Base-by-base conservation (phyloP, 2,113 vertebrate genomes). In the Acrocephalus arundinaceus region DNA sequence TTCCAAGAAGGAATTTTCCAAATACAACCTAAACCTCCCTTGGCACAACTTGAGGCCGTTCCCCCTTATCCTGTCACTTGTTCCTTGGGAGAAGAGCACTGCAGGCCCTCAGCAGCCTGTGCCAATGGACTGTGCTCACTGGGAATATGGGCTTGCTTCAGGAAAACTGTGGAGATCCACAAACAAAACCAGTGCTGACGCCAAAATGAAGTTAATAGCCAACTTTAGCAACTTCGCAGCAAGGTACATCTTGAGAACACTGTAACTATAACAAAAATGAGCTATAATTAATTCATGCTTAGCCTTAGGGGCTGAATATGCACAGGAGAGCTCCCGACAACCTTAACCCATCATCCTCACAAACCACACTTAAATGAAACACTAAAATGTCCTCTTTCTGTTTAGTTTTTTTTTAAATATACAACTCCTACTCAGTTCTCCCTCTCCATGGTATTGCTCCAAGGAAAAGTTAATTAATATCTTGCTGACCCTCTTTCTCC, bases 251-350 rank as follows among this genome's bases (percentile, higher is more conserved):
- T 71, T 22, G 12, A 74, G 70, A 88, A 63, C 41, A 54, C 13
- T 48, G 35, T 57, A 93, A 78, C 81, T 48, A 1, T 33, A 76
- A 80, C 31, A 88, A 84, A 94, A 92, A 77, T 24, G 55, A 89
- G 51, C 46, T 48, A 13, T 76, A 92, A 93, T 92, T 94, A 96
- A 94, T 90, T 92, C 63, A 89, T 15, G n/a, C 59, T 55, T 85
- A 86, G 77, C 82, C 74, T 79, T n/a, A 57, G 66, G 95, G 74
- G 55, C 7, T 91, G 74, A 79, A 78, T 75, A 59, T 11, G 71
- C 78, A 83, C 54, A 68, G 49, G 81, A 81, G 62, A 15, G 49
- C 66, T 82, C 78, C 45, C 75, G 82, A 72, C 66, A 63, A 71
- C 76, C 43, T 74, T 30, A 89, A 51, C 54, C 51, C 85, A 85